Evolutionary conservation across 1,140 invertebrate genomes (phyloP).

Genomic region (Medauroidea extradentata): DNA sequence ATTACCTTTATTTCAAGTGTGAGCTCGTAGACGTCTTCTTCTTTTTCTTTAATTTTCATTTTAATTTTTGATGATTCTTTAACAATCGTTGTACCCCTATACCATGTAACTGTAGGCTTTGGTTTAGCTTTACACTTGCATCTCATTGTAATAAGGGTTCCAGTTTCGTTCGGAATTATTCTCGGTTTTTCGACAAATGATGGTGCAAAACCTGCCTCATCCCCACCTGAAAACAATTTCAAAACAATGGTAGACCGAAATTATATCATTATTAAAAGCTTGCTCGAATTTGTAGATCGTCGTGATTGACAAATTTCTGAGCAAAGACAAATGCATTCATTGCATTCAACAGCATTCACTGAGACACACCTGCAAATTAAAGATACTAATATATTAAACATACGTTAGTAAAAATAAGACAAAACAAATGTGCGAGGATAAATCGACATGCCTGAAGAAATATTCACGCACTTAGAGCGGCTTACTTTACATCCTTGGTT

Average conservation of each 20-base stretch:
- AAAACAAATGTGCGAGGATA: background rate
- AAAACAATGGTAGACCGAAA: background rate
- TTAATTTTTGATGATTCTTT: constrained; percentile 82
- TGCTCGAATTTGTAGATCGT: no score
- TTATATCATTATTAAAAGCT: no score
- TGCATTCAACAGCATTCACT: background rate
- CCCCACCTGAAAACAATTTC: constrained; percentile 66
- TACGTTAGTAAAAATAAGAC: background rate
- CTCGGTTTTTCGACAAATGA: constrained; percentile 94
- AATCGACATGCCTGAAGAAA: no score
- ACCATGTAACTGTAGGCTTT: constrained; percentile 86
- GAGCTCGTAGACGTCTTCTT: constrained; percentile 85
- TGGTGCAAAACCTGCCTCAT: constrained; percentile 86
- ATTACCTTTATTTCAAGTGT: constrained; percentile 82
- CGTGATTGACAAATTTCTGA: no score
- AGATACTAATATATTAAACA: background rate
- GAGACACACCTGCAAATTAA: background rate
- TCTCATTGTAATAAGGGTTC: constrained; percentile 92
- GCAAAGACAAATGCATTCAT: no score
- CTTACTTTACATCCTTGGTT: background rate
- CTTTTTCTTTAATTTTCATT: constrained; percentile 66
- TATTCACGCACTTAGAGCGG: background rate
- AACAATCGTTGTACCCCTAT: constrained; percentile 77
- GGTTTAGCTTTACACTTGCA: constrained; percentile 92
- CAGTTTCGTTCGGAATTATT: constrained; percentile 95